Evolutionary conservation across 2,888 invertebrate genomes (phyloP), one percentile per base, ranked within the genome.

Genomic region (Eupithecia pulchellata): DNA sequence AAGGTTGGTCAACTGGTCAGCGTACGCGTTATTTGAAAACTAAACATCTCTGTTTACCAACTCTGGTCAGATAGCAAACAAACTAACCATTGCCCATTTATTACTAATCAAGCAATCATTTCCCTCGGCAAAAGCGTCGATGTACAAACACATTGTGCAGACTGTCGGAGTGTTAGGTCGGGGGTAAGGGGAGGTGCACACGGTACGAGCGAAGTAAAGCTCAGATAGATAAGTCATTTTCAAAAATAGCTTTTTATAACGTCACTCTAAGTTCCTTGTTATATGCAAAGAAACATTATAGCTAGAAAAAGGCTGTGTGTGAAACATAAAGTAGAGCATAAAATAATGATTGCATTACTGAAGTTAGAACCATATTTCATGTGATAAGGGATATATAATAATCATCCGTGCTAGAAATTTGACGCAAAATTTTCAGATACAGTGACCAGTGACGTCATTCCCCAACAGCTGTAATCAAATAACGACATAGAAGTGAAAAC

Each of bases 81-180:
- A 6, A 30, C 55, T 55, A 36, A 42, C 58, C 57, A 70, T 70
- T 70, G 68, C 36, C 47, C 36, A 58, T 72, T 69, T 65, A 66
- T 66, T 60, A 66, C 66, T 66, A 66, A 67, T 70, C 57, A 70
- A 52, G 57, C 71, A 68, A 68, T 68, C 65, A 72, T 72, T 68
- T 72, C 68, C 68, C 39, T 64, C 60, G 58, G 62, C 65, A 65
- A 68, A 66, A 68, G 62, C 68, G 68, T 72, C 72, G 58, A 66
- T 68, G 65, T 55, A 66, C 68, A 65, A 62, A 68, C 68, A 72
- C 65, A 65, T 58, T 66, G 63, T 65, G 61, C 17, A 42, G 52
- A 65, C 63, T 70, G 66, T 66, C 30, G 57, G 61, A 57, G n/a
- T 47, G 42, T 47, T 47, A 47, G 52, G 25, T 25, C 4, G 11